Conservation (phyloP, 2,888 invertebrate species). For the Aporophyla nigra region DNA sequence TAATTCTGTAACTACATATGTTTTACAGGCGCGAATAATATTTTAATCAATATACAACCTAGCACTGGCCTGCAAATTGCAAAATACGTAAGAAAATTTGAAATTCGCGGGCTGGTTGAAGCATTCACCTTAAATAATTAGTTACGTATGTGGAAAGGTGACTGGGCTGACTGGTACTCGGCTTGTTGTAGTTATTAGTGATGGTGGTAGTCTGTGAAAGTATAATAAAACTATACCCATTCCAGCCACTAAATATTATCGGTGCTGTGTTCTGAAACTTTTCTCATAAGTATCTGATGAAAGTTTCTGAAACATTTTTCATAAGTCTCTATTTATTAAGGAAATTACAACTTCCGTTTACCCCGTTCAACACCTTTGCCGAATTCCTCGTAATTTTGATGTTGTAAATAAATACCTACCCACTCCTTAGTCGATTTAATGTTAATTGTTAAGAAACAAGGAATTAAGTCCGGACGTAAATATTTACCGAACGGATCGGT, state of each 20-base stretch:
- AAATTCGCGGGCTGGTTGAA: too few species aligned
- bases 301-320: neutral
- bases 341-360: neutral
- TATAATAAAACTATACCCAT: neutral
- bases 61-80: too few species aligned
- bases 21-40: too few species aligned
- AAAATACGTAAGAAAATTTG: too few species aligned
- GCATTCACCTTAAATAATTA: too few species aligned
- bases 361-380: neutral
- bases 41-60: too few species aligned
- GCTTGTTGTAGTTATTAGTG: too few species aligned
- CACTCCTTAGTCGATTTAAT: conserved; percentile 26
- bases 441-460: conserved; percentile 36
- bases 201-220: neutral
- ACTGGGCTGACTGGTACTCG: too few species aligned
- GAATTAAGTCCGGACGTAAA: conserved; percentile 43
- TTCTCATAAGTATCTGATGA: neutral
- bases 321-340: neutral
- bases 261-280: neutral
- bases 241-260: neutral
- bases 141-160: too few species aligned
- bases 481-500: conserved; percentile 33
- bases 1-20: too few species aligned
- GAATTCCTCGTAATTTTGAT: neutral
- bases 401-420: conserved; percentile 18